Evolutionary conservation across 2,113 vertebrate species (phyloP).

Genomic region (Boleophthalmus pectinirostris): DNA sequence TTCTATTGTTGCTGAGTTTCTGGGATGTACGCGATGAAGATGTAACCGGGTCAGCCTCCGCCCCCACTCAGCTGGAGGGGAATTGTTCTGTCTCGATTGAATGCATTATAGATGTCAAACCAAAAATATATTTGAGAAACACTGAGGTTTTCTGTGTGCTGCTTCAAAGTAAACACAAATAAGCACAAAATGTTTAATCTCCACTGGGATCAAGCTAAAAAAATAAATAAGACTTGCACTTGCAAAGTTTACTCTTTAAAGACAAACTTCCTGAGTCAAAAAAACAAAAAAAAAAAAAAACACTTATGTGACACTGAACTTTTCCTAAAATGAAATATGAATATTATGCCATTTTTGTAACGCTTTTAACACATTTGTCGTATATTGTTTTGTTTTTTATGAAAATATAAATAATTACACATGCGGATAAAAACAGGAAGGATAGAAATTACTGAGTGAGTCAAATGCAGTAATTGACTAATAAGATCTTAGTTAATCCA

Average conservation of each 20-base stretch:
- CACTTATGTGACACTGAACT: too few relatives aligned
- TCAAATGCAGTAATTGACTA: background rate
- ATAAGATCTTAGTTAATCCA: too few relatives aligned
- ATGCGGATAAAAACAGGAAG: background rate
- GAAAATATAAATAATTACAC: too few relatives aligned
- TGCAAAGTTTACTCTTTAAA: too few relatives aligned
- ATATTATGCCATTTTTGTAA: too few relatives aligned
- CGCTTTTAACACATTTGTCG: too few relatives aligned
- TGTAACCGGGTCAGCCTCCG: conserved; percentile 10
- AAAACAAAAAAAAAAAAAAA: too few relatives aligned
- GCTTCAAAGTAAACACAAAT: conserved; percentile 7
- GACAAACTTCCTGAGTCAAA: background rate
- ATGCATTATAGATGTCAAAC: conserved; percentile 73
- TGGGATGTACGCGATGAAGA: conserved; percentile 56
- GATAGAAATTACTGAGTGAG: background rate
- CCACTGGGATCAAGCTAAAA: background rate
- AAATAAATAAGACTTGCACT: too few relatives aligned
- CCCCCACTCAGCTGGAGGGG: conserved; percentile 35
- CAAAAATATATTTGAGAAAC: conserved; percentile 78
- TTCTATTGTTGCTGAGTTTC: conserved; percentile 61
- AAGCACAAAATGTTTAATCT: background rate
- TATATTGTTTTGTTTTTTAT: too few relatives aligned
- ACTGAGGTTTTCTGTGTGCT: conserved; percentile 25
- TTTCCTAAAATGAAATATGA: too few relatives aligned
- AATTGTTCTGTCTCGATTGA: conserved; percentile 63